A percentile compares a stretch with the other conserved stretches of the same genome.
phyloP scores from a whole-genome alignment of 1,140 invertebrate species.

The Aphelinus certus region DNA sequence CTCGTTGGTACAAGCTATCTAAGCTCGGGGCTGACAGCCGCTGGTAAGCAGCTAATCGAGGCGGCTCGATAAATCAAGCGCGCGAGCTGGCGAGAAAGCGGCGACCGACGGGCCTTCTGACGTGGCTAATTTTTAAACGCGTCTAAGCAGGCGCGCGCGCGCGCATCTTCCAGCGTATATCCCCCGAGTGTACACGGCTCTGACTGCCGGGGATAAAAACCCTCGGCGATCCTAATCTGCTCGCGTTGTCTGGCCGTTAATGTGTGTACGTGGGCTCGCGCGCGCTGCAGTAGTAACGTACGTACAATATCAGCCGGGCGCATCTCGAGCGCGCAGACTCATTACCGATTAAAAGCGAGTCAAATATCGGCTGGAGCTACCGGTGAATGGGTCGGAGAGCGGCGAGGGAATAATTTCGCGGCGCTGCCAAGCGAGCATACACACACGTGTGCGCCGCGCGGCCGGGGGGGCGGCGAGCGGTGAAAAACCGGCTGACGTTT shows the following conservation, averaged over 20 bases:
- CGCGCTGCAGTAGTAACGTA: background rate
- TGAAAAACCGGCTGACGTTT: slow-evolving; percentile 27
- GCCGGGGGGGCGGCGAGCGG: too few relatives aligned
- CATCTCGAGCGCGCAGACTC: slow-evolving; percentile 19
- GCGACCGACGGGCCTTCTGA: too few relatives aligned
- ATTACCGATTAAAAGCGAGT: slow-evolving; percentile 38
- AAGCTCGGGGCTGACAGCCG: too few relatives aligned
- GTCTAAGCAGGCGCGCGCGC: too few relatives aligned
- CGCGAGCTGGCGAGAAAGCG: too few relatives aligned
- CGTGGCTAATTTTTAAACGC: too few relatives aligned
- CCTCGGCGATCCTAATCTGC: slow-evolving; percentile 30
- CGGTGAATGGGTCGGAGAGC: slow-evolving; percentile 3
- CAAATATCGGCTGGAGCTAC: background rate
- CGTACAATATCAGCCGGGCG: slow-evolving; percentile 9
- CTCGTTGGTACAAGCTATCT: too few relatives aligned
- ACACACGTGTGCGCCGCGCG: background rate
- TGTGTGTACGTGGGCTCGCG: background rate
- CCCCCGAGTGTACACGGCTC: too few relatives aligned
- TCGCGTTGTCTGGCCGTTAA: slow-evolving; percentile 5
- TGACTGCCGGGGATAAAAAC: too few relatives aligned
- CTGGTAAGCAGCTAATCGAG: too few relatives aligned
- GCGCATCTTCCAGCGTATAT: too few relatives aligned
- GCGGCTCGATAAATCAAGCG: too few relatives aligned
- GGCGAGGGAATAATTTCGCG: background rate
- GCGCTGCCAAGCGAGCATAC: background rate